Conservation (phyloP, 1,140 invertebrate genomes). For the Galendromus occidentalis region DNA sequence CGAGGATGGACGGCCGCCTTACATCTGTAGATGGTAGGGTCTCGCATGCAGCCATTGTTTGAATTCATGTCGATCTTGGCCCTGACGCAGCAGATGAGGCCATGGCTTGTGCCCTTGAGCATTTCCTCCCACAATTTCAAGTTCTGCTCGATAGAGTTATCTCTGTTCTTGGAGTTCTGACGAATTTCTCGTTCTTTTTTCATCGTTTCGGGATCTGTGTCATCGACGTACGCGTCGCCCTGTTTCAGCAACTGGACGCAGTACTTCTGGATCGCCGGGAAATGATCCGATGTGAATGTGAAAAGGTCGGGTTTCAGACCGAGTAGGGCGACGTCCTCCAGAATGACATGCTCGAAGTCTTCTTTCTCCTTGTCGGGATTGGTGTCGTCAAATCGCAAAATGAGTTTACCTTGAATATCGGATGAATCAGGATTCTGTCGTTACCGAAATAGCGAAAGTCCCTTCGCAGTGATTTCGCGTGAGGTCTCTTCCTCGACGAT, state of each 20-base stretch:
- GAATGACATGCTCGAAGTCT: constrained; percentile 90
- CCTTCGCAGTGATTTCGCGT: no score
- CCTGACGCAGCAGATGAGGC: constrained; percentile 71
- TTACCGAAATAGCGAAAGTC: no score
- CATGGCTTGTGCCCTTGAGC: constrained; percentile 56
- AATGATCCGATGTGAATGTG: constrained; percentile 90
- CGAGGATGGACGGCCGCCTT: constrained; percentile 80
- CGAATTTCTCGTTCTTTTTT: constrained; percentile 79
- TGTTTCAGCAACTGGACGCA: constrained; percentile 73
- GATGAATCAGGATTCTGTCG: no score
- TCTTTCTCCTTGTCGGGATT: constrained; percentile 97
- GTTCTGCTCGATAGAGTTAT: constrained; percentile 66
- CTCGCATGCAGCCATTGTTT: constrained; percentile 83
- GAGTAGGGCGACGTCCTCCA: constrained; percentile 77
- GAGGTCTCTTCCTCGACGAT: no score
- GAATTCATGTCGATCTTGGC: constrained; percentile 97
- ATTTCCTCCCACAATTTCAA: constrained; percentile 83
- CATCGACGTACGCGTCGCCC: constrained; percentile 83
- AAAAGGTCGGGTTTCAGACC: constrained; percentile 80
- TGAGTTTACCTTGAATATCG: constrained; percentile 39
- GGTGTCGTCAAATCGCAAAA: constrained; percentile 99
- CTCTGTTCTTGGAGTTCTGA: constrained; percentile 61
- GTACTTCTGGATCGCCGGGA: constrained; percentile 66
- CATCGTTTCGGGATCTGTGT: constrained; percentile 84
- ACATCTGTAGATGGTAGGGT: constrained; percentile 99